Evolutionary conservation across 2,797 vertebrate genomes (phyloP).

Genomic region (Odontamblyopus rebecca): DNA sequence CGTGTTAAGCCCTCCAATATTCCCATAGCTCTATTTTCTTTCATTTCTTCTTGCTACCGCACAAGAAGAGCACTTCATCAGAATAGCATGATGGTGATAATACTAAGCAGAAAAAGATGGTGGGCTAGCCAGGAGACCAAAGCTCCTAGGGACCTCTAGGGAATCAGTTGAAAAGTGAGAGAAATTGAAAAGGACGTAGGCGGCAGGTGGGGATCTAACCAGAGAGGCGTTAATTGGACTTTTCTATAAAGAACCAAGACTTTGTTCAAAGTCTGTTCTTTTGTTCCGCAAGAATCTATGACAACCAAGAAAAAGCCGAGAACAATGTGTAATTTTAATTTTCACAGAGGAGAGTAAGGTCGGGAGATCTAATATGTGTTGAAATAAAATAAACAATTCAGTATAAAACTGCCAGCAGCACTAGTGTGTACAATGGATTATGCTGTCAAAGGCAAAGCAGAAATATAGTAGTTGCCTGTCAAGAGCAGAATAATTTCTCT

Average conservation of each 20-base stretch:
- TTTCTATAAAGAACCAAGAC: conserved; percentile 38
- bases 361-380: neutral
- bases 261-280: conserved; percentile 48
- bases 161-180: conserved; percentile 44
- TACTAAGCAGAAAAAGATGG: conserved; percentile 34
- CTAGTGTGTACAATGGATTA: conserved; percentile 11
- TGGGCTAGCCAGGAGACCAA: conserved; percentile 30
- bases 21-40: neutral
- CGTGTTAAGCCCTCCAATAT: neutral
- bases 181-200: conserved; percentile 24
- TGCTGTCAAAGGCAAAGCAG: neutral
- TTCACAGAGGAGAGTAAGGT: neutral
- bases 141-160: conserved; percentile 19
- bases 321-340: too few species aligned
- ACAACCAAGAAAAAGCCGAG: conserved; percentile 40
- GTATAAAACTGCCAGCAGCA: conserved; percentile 19
- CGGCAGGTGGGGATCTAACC: conserved; percentile 42
- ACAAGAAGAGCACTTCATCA: conserved; percentile 49
- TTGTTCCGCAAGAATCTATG: conserved; percentile 50
- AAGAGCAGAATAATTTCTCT: too few species aligned
- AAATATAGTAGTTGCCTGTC: neutral
- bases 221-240: conserved; percentile 70
- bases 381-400: conserved; percentile 8
- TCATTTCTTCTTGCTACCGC: conserved; percentile 32
- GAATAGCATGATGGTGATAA: conserved; percentile 53